phyloP scores from a whole-genome alignment of 2,888 invertebrate genomes.

The Melieria omissa region DNA sequence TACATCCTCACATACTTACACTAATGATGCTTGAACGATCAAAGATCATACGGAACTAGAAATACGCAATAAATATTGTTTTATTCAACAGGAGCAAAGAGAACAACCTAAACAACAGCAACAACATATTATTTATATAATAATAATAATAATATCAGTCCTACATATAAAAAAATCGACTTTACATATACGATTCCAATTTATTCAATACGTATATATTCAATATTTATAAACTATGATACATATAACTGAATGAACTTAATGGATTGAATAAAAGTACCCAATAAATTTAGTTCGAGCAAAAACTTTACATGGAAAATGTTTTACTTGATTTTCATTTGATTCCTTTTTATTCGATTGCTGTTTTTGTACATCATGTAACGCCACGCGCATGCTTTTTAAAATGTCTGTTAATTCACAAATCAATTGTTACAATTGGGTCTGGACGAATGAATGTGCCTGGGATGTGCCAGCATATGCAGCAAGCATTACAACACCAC shows the following conservation, averaged over 20 bases:
- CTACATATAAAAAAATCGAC: no score
- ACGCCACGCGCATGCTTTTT: constrained; percentile 4
- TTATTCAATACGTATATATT: constrained; percentile 15
- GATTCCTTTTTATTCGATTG: constrained; percentile 55
- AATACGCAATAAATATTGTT: no score
- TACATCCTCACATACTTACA: no score
- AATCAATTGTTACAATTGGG: constrained; percentile 50
- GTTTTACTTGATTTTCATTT: constrained; percentile 60
- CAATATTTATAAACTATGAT: constrained; percentile 20
- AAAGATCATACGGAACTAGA: no score
- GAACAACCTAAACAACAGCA: no score
- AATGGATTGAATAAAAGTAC: constrained; percentile 62
- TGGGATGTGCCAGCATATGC: constrained; percentile 41
- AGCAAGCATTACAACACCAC: constrained; percentile 11
- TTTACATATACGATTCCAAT: constrained; percentile 5
- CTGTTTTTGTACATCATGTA: constrained; percentile 47
- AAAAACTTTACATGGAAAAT: constrained; percentile 62
- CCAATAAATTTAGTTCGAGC: constrained; percentile 71
- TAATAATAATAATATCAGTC: no score
- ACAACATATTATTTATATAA: no score
- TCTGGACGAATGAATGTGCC: constrained; percentile 51
- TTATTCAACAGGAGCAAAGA: no score
- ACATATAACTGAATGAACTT: constrained; percentile 36
- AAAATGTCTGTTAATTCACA: background rate
- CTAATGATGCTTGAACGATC: no score